Evolutionary conservation across 2,113 vertebrate species (phyloP), one percentile per base, ranked within the genome.

Genomic region (Phaethornis superciliosus): DNA sequence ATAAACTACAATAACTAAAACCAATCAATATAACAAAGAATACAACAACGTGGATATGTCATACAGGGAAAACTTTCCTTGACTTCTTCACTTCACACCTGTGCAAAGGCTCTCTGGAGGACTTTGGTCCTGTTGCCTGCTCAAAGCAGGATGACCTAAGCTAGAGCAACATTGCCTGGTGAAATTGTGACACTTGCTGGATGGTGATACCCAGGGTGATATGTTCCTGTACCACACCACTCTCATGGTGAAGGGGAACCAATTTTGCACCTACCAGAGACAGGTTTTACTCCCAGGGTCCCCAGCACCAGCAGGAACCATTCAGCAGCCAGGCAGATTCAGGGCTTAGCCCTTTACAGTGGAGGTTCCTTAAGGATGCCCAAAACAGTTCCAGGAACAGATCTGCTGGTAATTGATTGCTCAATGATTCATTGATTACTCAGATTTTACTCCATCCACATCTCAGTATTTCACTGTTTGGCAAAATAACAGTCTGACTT

Each of bases 391-490:
- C 81, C 86, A 70, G 80, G 88, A 86, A 67, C 37, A 15, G 80
- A 33, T 19, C 3, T 7, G 55, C n/a, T 15, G 81, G 33, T 81
- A 74, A 96, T 78, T 84, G 30, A 96, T 89, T 71, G 90, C 83
- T 88, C 91, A 88, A 1, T 88, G 92, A 88, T 94, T 96, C 94
- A 92, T 68, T 56, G 77, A 93, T 96, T 90, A 92, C 86, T 96
- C 84, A 95, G 70, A 58, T 91, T 81, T 86, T 51, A 46, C 89
- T 92, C 81, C 81, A 82, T 93, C 91, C 56, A 49, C 69, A n/a
- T 37, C 91, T 90, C 85, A 87, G 58, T 91, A 87, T 92, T 94
- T 94, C 70, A 96, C 59, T 79, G 78, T 91, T 86, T 81, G 84
- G 65, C 74, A 79, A 91, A 94, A 95, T 77, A 89, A 71, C 84